Evolutionary conservation across 2,888 invertebrate species (phyloP).

Genomic region (Gerris lacustris): DNA sequence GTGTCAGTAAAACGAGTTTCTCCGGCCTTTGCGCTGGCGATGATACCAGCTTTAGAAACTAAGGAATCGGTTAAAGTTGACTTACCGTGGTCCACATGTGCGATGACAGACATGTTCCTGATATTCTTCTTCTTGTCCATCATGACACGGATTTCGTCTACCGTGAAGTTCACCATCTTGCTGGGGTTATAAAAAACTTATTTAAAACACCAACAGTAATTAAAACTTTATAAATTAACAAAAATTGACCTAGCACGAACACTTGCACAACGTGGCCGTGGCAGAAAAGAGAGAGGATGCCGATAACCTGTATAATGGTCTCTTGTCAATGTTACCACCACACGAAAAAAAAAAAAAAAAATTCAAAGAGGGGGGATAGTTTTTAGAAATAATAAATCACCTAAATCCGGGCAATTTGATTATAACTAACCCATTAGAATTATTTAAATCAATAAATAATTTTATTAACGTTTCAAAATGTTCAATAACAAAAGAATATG

Average conservation of each 20-base stretch:
- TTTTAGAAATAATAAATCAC: not conserved
- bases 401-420: not conserved
- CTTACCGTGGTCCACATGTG: conserved; percentile 99
- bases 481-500: too few relatives aligned
- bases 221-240: not conserved
- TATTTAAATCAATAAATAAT: not conserved
- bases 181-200: conserved; percentile 1
- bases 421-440: not conserved
- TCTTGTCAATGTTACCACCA: not conserved
- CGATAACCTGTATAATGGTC: conserved; percentile 9
- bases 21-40: conserved; percentile 95
- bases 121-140: conserved; percentile 99
- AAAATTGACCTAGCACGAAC: not conserved
- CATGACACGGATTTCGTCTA: conserved; percentile 98
- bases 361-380: not conserved
- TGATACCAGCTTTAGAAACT: conserved; percentile 99
- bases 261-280: conserved; percentile 10
- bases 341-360: not conserved
- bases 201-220: too few relatives aligned
- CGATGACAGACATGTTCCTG: conserved; percentile 99
- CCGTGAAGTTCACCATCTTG: conserved; percentile 92
- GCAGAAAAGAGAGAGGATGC: conserved; percentile 1
- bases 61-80: conserved; percentile 98
- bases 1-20: conserved; percentile 99
- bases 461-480: too few relatives aligned